Evolutionary conservation across 2,113 vertebrate genomes (phyloP).

Genomic region (Sinocyclocheilus rhinocerous): DNA sequence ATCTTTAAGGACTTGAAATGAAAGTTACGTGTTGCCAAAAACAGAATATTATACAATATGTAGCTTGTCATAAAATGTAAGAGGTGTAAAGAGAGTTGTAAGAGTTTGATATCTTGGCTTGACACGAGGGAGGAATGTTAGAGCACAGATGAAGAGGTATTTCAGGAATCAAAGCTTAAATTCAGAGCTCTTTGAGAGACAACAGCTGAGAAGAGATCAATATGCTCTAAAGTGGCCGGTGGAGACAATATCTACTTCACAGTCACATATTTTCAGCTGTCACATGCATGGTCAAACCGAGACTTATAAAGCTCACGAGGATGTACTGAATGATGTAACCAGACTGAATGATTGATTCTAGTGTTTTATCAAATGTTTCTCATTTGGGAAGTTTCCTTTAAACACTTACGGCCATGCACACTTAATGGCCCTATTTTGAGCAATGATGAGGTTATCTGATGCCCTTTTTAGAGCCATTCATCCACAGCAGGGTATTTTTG

Average conservation of each 20-base stretch:
- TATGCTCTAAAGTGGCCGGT: constrained; percentile 10
- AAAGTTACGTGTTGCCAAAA: not conserved
- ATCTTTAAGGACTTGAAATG: not conserved
- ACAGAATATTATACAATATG: not conserved
- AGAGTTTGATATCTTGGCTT: not conserved
- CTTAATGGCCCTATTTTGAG: not conserved
- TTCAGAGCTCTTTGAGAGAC: constrained; percentile 49
- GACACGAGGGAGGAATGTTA: not conserved
- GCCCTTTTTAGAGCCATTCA: not conserved
- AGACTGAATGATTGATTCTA: not conserved
- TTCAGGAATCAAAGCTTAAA: constrained; percentile 53
- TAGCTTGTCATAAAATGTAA: not conserved
- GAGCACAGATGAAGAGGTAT: constrained; percentile 49
- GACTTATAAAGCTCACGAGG: too few species aligned
- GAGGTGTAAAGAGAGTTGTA: not conserved
- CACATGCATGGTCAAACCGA: not conserved
- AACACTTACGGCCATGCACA: not conserved
- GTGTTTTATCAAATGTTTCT: not conserved
- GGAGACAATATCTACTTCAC: not conserved
- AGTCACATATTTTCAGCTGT: too few species aligned
- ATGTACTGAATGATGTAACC: not conserved
- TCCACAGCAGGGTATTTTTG: not conserved
- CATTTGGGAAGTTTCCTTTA: not conserved
- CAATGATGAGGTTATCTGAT: constrained; percentile 15
- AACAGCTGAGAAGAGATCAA: constrained; percentile 61